Evolutionary conservation across 2,888 invertebrate genomes (phyloP).

Genomic region (Dyspetes luteomarginatus): DNA sequence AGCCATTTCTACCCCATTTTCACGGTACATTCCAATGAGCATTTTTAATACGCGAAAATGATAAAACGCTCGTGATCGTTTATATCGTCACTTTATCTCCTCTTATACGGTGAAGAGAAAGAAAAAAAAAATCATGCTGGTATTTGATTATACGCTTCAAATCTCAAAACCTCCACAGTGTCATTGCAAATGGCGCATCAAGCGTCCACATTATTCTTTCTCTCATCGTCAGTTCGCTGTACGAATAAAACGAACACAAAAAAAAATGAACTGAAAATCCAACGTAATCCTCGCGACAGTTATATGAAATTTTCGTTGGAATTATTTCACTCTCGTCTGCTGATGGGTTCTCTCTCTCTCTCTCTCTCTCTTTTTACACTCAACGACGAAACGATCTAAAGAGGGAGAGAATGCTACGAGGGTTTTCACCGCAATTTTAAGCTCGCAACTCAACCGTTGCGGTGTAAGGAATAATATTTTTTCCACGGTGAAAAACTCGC

Average conservation of each 20-base stretch:
- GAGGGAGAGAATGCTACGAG: constrained; percentile 10
- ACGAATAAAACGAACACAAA: neutral
- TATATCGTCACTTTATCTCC: constrained; percentile 9
- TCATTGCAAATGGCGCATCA: neutral
- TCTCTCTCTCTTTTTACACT: neutral
- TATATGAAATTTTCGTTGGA: constrained; percentile 82
- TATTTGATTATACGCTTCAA: constrained; percentile 39
- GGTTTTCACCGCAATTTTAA: constrained; percentile 34
- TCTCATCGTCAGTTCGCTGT: constrained; percentile 1
- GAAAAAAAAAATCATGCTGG: constrained; percentile 6
- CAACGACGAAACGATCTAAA: neutral
- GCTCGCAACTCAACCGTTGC: constrained; percentile 64
- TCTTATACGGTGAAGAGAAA: neutral
- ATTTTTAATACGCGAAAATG: constrained; percentile 1
- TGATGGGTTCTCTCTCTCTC: constrained; percentile 46
- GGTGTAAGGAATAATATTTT: constrained; percentile 80
- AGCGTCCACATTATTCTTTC: neutral
- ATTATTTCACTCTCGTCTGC: constrained; percentile 79
- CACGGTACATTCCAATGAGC: constrained; percentile 17
- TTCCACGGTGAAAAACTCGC: constrained; percentile 43
- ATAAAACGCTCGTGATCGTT: constrained; percentile 1
- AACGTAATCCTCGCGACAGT: constrained; percentile 76
- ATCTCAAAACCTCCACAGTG: neutral
- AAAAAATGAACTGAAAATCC: constrained; percentile 36
- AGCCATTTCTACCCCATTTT: neutral